Conservation (phyloP, 2,113 vertebrate genomes). For the Myocastor coypus region DNA sequence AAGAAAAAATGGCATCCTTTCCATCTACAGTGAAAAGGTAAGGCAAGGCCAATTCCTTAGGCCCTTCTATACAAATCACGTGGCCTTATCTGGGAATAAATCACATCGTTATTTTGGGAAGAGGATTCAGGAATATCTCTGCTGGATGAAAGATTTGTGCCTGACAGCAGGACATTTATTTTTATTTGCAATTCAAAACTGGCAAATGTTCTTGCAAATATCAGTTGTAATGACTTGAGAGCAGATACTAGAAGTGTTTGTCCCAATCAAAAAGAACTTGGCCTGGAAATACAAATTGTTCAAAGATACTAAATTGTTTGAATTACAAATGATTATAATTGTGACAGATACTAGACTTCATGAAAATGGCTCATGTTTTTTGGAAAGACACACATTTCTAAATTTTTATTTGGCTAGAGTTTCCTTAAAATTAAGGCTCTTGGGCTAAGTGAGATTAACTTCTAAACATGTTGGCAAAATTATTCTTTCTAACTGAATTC, state of each 20-base stretch:
- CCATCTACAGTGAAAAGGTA: not conserved
- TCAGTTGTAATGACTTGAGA: not conserved
- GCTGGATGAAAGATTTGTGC: not conserved
- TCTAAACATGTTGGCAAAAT: not conserved
- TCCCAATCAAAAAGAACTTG: not conserved
- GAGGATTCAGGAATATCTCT: not conserved
- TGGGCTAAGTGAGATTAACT: not conserved
- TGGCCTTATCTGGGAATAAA: no score
- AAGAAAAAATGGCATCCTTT: not conserved
- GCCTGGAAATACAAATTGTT: not conserved
- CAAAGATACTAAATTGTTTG: not conserved
- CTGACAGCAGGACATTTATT: not conserved
- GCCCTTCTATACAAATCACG: not conserved
- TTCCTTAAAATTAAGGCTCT: not conserved
- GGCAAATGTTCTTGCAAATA: conserved; percentile 36
- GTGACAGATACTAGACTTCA: not conserved
- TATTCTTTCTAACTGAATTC: not conserved
- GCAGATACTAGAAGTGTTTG: not conserved
- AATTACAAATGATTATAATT: not conserved
- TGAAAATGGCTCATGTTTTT: conserved; percentile 12
- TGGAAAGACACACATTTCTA: not conserved
- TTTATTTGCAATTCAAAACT: conserved; percentile 54
- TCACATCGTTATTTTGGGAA: not conserved
- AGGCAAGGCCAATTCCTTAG: not conserved
- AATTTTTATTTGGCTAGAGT: conserved; percentile 24